Base-by-base conservation (phyloP, 1,140 invertebrate species). In the Drosophila teissieri region DNA sequence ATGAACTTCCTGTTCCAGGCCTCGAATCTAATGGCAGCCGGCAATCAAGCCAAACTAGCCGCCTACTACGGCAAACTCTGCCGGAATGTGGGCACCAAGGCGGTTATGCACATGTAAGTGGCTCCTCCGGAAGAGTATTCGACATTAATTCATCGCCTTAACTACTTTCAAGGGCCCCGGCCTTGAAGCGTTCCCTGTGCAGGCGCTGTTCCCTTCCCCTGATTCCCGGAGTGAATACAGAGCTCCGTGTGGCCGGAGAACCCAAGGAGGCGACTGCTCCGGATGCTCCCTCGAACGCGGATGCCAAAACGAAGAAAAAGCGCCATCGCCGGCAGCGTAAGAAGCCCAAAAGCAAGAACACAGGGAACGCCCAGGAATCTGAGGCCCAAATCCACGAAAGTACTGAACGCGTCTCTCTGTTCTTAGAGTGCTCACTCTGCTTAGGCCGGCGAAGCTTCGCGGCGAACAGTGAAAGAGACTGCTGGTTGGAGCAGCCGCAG, bases 1-100 rank as follows among this genome's bases (percentile, higher is more conserved):
- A 89, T 90, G 68, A 89, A 89, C 24, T 89, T 78, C 15, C 56
- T 89, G 2, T 89, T 84, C 48, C 84, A 89, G 53, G 84, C 84
- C 12, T 65, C 85, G 2, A 73, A 78, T n/a, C 17, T 89, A 7
- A 89, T 89, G 84, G 84, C 84, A 2, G 44, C 65, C 0, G 39
- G 15, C 51, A 51, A 78, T 3, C 62, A 84, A 17, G 44, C 67
- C 40, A 84, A 53, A 1, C 58, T 89, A 7, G 85, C 73, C 24
- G 84, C 84, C 14, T 80, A 67, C 44, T 89, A 89, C 14, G 80
- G 80, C 4, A 83, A 80, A n/a, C 45, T 89, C 3, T 89, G 84
- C 51, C 72, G 83, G 10, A 88, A 89, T 54, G 79, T 88, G 49
- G 83, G 83, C 56, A 88, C 79, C 34, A 88, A 88, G 24, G 34